Base-by-base conservation (phyloP, 2,888 invertebrate species). In the Alloplasta piceator region DNA sequence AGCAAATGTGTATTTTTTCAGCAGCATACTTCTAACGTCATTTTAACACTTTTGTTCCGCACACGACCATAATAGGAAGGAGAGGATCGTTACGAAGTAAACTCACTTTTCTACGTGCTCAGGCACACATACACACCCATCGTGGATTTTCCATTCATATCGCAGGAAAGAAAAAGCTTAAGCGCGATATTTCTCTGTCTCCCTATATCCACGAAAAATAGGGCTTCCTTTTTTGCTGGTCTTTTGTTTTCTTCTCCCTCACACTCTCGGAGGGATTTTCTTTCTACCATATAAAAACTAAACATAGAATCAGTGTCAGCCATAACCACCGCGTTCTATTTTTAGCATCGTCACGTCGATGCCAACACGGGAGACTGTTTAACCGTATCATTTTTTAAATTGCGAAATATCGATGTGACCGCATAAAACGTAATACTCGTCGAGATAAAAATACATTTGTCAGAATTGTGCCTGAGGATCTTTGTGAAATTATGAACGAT, bases 41-140 rank as follows among this genome's bases (percentile, higher is more conserved):
- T 48, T 50, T 50, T 66, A 52, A 39, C 66, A 52, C 66, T 12
- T 12, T 16, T 9, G 14, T 43, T 10, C 9, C 43, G 5, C 16
- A 41, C 12, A 61, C n/a, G n/a, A n/a, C 55, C 63, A 14, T 63
- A n/a, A n/a, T n/a, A n/a, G n/a, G n/a, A n/a, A n/a, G n/a, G n/a
- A n/a, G n/a, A 46, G 36, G 46, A 39, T 76, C 76, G 63, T 76
- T 68, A 70, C 76, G 61, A 48, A 46, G 55, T 56, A 70, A 70
- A 70, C 63, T 76, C 76, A 14, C 16, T 63, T 56, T 55, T 68
- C 14, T 46, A 68, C 61, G 63, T 60, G 48, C 58, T 46, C 55
- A 39, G 61, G 10, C n/a, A n/a, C n/a, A n/a, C n/a, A n/a, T n/a
- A n/a, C 75, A 61, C 39, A 26, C 58, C 48, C 43, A 61, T 50